These are phyloP conservation scores for Butorides virescens DNA, from an alignment of 2,113 vertebrate species.

Conservation along the genomic window DNA sequence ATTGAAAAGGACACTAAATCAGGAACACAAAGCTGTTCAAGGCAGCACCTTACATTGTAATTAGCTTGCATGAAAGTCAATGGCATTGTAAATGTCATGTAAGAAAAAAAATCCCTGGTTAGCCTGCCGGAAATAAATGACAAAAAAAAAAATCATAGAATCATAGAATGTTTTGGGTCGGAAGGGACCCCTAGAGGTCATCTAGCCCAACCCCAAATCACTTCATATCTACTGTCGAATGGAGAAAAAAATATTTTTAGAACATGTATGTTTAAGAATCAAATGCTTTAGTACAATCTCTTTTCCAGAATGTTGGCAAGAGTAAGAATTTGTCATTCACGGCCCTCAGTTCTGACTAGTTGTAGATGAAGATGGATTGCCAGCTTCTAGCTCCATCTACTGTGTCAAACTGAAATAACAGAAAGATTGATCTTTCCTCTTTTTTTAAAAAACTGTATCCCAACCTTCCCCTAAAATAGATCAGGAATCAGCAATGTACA, in stretches of 20 bases:
- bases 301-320: background rate
- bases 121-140: background rate
- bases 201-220: too few species aligned
- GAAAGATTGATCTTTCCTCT: background rate
- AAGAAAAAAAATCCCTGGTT: background rate
- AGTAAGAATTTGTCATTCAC: background rate
- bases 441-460: background rate
- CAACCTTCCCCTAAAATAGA: background rate
- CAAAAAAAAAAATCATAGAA: too few species aligned
- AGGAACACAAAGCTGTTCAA: background rate
- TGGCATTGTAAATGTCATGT: background rate
- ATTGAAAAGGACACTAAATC: background rate
- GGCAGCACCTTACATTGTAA: background rate
- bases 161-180: too few species aligned
- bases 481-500: background rate
- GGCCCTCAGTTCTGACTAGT: background rate
- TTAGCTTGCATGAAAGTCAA: background rate
- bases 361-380: background rate
- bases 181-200: too few species aligned
- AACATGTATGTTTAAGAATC: background rate
- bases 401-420: background rate
- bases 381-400: constrained; percentile 18
- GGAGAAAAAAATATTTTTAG: background rate
- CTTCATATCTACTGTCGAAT: background rate
- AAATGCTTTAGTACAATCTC: background rate